These are phyloP conservation scores for Monodelphis domestica DNA, from an alignment of 2,797 vertebrate genomes.

Conservation along the genomic window DNA sequence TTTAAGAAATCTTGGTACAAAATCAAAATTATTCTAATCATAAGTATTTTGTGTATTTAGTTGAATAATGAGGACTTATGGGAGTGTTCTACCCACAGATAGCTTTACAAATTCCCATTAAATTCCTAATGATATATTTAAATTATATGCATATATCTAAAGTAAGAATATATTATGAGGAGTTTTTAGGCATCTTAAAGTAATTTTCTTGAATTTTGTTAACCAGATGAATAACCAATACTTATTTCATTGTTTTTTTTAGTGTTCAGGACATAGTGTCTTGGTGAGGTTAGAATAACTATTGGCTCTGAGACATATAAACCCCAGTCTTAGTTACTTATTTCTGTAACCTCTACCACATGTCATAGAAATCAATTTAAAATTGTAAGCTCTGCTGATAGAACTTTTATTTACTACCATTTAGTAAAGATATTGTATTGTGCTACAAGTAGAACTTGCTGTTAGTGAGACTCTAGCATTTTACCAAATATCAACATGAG, in stretches of 20 bases:
- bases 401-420: not conserved
- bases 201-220: conserved; percentile 40
- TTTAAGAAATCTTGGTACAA: not conserved
- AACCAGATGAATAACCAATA: not conserved
- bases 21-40: conserved; percentile 8
- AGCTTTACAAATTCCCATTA: conserved; percentile 37
- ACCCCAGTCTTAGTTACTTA: conserved; percentile 29
- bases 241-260: conserved; percentile 32
- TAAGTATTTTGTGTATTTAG: conserved; percentile 41
- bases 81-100: conserved; percentile 25
- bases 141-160: conserved; percentile 38
- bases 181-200: conserved; percentile 24
- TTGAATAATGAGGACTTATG: conserved; percentile 13
- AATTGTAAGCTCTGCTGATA: not conserved
- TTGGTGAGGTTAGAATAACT: not conserved
- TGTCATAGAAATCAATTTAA: conserved; percentile 7
- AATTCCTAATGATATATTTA: conserved; percentile 17
- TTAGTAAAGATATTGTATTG: conserved; percentile 40
- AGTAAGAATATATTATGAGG: not conserved
- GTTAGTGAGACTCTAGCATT: conserved; percentile 1
- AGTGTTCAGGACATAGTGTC: conserved; percentile 22
- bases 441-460: conserved; percentile 22
- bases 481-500: conserved; percentile 19
- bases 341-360: conserved; percentile 35
- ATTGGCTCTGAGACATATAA: not conserved